Percentiles rank a stretch among this genome's conserved stretches.
These are phyloP conservation scores for Pteronotus mesoamericanus DNA, from an alignment of 2,797 vertebrate species.

Conservation along the genomic window DNA sequence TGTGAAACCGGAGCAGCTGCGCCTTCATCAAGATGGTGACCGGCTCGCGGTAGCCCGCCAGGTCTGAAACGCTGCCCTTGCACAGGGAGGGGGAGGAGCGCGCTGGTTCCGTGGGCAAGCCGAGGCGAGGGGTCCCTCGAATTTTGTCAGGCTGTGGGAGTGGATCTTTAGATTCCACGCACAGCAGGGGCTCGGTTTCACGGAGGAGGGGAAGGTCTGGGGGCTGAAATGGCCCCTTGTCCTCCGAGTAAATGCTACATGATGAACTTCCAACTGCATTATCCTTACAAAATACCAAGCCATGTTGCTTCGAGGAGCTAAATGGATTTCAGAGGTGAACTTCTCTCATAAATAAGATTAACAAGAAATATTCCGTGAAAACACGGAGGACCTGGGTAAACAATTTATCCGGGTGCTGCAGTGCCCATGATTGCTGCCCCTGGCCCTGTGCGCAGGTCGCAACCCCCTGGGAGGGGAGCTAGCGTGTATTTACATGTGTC, in stretches of 20 bases:
- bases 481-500: conserved; percentile 93
- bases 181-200: conserved; percentile 62
- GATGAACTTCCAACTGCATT: background rate
- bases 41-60: conserved; percentile 40
- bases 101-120: conserved; percentile 69
- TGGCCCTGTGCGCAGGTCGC: conserved; percentile 88
- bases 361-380: conserved; percentile 75
- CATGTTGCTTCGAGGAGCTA: conserved; percentile 54
- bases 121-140: conserved; percentile 69
- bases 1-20: conserved; percentile 72
- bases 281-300: conserved; percentile 49
- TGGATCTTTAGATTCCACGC: conserved; percentile 69
- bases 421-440: conserved; percentile 80
- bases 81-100: background rate
- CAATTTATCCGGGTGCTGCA: conserved; percentile 80
- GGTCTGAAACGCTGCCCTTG: conserved; percentile 69
- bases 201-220: conserved; percentile 25
- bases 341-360: conserved; percentile 71
- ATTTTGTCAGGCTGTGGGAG: conserved; percentile 71
- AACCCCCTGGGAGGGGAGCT: conserved; percentile 88
- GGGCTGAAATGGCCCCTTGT: conserved; percentile 55
- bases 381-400: conserved; percentile 77
- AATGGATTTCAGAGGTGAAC: conserved; percentile 72
- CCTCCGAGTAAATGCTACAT: background rate
- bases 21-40: conserved; percentile 46